Evolutionary conservation across 2,797 vertebrate species (phyloP).

Genomic region (Tauraco hartlaubi): DNA sequence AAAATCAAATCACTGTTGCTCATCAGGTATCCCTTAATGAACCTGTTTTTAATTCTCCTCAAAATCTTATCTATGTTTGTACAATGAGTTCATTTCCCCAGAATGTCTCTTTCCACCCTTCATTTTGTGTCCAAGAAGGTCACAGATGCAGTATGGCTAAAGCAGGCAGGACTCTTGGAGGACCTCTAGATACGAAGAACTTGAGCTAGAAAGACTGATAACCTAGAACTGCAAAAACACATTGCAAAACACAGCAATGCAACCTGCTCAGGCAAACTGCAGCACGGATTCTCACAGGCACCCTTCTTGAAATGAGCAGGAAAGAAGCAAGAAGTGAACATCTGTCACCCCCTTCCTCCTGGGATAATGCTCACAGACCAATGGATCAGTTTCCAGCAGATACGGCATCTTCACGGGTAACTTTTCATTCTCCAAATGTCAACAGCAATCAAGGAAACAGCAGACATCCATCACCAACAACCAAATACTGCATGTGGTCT

Average conservation of each 20-base stretch:
- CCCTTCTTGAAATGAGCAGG: neutral
- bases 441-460: neutral
- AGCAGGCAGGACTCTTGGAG: neutral
- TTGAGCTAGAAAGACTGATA: fast-evolving
- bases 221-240: neutral
- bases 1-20: neutral
- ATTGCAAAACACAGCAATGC: neutral
- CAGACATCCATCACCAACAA: neutral
- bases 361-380: neutral
- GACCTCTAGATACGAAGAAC: neutral
- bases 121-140: neutral
- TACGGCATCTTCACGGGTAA: neutral
- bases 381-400: neutral
- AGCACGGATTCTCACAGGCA: neutral
- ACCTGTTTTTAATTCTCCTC: neutral
- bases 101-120: neutral
- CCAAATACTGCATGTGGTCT: neutral
- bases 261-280: neutral
- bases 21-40: neutral
- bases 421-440: neutral
- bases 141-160: neutral
- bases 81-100: neutral
- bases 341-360: neutral
- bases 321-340: neutral
- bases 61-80: neutral